Conservation (phyloP, 2,113 vertebrate species). For the Nesogale talazaci region DNA sequence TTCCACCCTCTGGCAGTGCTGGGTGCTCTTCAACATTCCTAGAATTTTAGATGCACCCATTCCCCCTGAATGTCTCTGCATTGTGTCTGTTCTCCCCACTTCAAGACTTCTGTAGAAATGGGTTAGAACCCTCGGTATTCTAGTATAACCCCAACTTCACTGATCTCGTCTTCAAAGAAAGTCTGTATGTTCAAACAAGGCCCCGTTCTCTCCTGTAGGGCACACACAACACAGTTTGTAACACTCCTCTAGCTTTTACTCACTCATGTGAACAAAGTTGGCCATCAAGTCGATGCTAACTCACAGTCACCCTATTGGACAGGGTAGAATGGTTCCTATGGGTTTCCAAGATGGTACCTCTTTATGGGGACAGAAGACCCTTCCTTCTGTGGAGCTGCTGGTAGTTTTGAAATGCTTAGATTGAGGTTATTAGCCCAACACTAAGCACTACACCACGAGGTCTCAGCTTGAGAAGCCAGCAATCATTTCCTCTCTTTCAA, state of each 20-base stretch:
- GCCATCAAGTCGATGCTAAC: too few species aligned
- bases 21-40: not conserved
- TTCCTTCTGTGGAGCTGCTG: too few species aligned
- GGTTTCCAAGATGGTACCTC: too few species aligned
- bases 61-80: not conserved
- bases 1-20: not conserved
- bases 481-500: constrained; percentile 1
- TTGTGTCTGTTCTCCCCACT: not conserved
- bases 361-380: too few species aligned
- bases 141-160: not conserved
- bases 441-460: not conserved
- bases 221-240: not conserved
- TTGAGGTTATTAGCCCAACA: too few species aligned
- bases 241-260: not conserved
- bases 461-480: not conserved
- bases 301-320: too few species aligned
- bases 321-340: too few species aligned
- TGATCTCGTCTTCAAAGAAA: not conserved
- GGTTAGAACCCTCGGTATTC: not conserved
- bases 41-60: not conserved
- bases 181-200: not conserved
- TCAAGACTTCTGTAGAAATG: not conserved
- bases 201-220: not conserved
- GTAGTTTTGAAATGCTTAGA: too few species aligned
- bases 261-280: too few species aligned